Conservation (phyloP, 2,113 vertebrate species). For the human region GRCh38 chr3:137175501-137176000, state of each 20-base stretch:
- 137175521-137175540: slow-evolving; percentile 33
- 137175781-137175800: background rate
- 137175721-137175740: background rate
- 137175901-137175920: background rate
- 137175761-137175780: background rate
- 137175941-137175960: background rate
- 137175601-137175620: background rate
- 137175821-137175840: background rate
- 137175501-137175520: background rate
- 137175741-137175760: background rate
- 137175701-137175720: background rate
- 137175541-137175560: background rate
- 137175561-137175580: background rate
- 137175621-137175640: background rate
- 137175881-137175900: background rate
- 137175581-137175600: background rate
- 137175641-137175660: background rate
- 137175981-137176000: background rate
- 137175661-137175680: background rate
- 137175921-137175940: background rate
- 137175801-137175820: background rate
- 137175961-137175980: background rate
- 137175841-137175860: background rate
- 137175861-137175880: background rate
- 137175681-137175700: background rate